A percentile compares a stretch with the other conserved stretches of the same genome.
These are phyloP conservation scores for Aphelocoma californica DNA, from an alignment of 2,797 vertebrate genomes.

Conservation along the genomic window DNA sequence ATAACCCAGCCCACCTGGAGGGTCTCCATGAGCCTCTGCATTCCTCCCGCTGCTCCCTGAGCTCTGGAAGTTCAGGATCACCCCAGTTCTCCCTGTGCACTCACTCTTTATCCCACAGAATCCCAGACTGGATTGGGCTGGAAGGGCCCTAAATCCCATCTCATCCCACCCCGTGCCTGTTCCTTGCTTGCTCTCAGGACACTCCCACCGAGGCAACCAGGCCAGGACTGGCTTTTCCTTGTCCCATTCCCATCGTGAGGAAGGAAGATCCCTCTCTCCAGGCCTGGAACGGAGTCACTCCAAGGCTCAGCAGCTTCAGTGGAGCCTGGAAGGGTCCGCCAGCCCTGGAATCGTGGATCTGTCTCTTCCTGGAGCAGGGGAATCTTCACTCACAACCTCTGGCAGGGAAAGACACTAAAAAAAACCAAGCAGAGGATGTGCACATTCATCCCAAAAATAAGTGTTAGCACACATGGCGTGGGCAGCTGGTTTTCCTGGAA, in stretches of 20 bases:
- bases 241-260: neutral
- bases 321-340: neutral
- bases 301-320: neutral
- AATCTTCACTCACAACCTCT: neutral
- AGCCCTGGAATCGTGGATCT: neutral
- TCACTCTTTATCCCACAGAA: neutral
- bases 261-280: neutral
- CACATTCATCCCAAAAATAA: neutral
- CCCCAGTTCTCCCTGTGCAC: neutral
- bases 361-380: neutral
- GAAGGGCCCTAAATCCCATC: neutral
- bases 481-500: neutral
- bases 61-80: neutral
- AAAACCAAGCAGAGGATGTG: neutral
- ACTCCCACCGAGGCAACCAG: neutral
- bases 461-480: neutral
- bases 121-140: neutral
- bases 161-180: neutral
- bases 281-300: neutral
- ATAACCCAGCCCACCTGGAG: neutral
- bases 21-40: neutral
- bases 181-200: neutral
- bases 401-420: too few relatives aligned
- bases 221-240: neutral
- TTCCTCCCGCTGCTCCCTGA: neutral